Conservation (phyloP, 2,888 invertebrate species). For the Venusia cambrica region DNA sequence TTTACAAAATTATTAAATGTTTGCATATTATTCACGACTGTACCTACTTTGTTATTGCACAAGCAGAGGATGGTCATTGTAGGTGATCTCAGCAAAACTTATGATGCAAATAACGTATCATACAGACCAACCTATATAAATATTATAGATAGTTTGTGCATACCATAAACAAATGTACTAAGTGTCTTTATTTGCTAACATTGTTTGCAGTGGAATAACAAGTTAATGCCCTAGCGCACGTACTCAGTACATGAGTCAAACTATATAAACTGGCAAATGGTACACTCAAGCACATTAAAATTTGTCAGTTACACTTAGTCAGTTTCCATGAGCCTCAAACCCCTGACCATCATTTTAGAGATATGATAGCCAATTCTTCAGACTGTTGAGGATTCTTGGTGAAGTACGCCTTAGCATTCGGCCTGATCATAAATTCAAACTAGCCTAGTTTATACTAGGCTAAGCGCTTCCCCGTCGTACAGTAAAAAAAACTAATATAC, state of each 20-base stretch:
- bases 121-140: conserved; percentile 13
- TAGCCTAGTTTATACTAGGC: too few species aligned
- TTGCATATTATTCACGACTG: too few species aligned
- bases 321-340: too few species aligned
- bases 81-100: conserved; percentile 26
- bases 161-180: conserved; percentile 24
- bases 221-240: conserved; percentile 72
- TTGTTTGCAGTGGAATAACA: conserved; percentile 68
- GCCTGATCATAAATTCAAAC: too few species aligned
- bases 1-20: too few species aligned
- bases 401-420: too few species aligned
- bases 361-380: too few species aligned
- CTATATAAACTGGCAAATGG: conserved; percentile 55
- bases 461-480: too few species aligned
- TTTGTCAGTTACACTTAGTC: background rate
- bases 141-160: conserved; percentile 18
- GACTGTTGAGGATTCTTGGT: too few species aligned
- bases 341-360: too few species aligned
- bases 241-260: conserved; percentile 68
- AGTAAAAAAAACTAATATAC: too few species aligned
- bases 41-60: too few species aligned
- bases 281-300: conserved; percentile 6
- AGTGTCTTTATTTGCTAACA: conserved; percentile 41
- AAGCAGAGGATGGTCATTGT: background rate
- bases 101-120: conserved; percentile 26